phyloP scores from a whole-genome alignment of 2,113 vertebrate species.

The Hyperopisus bebe region DNA sequence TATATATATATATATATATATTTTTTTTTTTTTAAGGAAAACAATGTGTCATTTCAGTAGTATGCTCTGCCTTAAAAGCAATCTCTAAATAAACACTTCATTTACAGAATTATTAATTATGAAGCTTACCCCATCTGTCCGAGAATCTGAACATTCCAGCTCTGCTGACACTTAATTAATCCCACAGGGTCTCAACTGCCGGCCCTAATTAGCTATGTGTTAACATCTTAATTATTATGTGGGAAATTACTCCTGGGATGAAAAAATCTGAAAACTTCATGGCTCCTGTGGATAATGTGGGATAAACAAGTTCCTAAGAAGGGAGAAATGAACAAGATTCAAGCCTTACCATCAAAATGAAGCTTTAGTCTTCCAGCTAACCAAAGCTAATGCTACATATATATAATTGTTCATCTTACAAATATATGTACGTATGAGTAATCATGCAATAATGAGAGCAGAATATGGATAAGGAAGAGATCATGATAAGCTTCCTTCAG shows the following conservation, averaged over 20 bases:
- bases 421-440: not conserved
- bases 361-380: not conserved
- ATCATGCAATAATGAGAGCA: not conserved
- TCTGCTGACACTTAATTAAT: slow-evolving; percentile 45
- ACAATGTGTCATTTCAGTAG: not conserved
- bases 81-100: not conserved
- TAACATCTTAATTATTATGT: slow-evolving; percentile 29
- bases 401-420: not conserved
- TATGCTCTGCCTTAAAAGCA: not conserved
- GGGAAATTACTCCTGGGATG: slow-evolving; percentile 15
- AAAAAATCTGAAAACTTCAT: slow-evolving; percentile 13
- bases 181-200: slow-evolving; percentile 39
- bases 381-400: not conserved
- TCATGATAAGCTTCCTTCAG: not conserved
- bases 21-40: too few relatives aligned
- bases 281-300: not conserved
- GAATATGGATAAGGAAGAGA: not conserved
- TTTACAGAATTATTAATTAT: not conserved
- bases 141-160: not conserved
- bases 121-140: slow-evolving; percentile 4
- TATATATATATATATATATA: not conserved
- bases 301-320: not conserved
- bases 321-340: not conserved
- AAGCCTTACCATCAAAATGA: not conserved
- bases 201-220: slow-evolving; percentile 36